Base-by-base conservation (phyloP, 2,888 invertebrate species). In the Lithophane socia region DNA sequence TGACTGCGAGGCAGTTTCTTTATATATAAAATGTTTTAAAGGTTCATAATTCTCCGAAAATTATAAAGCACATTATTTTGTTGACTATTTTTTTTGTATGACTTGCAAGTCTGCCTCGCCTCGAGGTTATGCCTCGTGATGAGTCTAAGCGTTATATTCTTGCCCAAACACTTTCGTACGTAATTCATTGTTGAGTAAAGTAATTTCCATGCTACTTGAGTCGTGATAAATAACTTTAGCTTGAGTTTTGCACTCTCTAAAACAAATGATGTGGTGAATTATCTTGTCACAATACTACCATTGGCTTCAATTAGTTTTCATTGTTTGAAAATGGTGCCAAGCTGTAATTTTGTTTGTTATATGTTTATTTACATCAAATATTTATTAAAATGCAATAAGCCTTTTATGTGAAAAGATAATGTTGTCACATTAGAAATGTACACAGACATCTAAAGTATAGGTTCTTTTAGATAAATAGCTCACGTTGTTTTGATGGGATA, bases 181-280 rank as follows among this genome's bases (percentile, higher is more conserved):
- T 74, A 80, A 74, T 84, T 77, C 67, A 83, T 84, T 88, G 87
- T 82, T 10, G 56, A 54, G 77, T 79, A 83, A 86, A 84, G 76
- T 69, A 24, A 58, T 68, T 81, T 75, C 52, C 37, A 82, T 67
- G 44, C 78, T 61, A 74, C 79, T 82, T 52, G 73, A 72, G 87
- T 85, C 87, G 87, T 82, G 75, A 79, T 88, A 82, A 86, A 76
- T 77, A 75, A 87, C 75, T 66, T 77, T 89, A 90, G 91, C 91
- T 90, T 90, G 90, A 89, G 91, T 91, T 89, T 74, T 90, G 90
- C 92, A 92, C 91, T 90, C 88, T 91, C 88, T 90, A 87, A 79
- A 83, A 73, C 29, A 73, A 74, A 77, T 73, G 64, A 85, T 90
- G 90, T 89, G 90, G 90, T 83, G 86, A 79, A 85, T 85, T 86